Conservation (phyloP, 2,888 invertebrate species). For the Aethes cnicana region DNA sequence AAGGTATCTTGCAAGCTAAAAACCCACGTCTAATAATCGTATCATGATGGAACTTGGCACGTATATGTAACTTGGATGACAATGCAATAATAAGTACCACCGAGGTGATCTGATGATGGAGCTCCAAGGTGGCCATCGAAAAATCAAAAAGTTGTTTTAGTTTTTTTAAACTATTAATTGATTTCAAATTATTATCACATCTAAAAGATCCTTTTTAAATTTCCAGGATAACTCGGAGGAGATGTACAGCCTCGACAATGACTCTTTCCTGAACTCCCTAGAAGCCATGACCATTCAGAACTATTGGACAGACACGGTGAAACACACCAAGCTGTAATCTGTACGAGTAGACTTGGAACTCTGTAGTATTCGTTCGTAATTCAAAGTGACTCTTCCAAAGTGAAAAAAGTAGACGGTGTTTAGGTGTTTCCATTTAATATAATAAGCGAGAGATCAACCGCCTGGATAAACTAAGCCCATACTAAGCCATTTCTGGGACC, state of each 20-base stretch:
- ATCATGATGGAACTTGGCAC: too few species aligned
- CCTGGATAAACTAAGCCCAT: constrained; percentile 1
- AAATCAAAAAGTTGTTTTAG: too few species aligned
- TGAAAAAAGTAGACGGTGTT: constrained; percentile 12
- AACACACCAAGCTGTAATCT: constrained; percentile 91
- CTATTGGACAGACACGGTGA: constrained; percentile 95
- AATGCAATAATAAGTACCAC: too few species aligned
- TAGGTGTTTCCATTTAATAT: constrained; percentile 14
- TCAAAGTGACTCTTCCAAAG: constrained; percentile 27
- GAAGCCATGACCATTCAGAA: constrained; percentile 97
- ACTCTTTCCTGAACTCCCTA: constrained; percentile 94
- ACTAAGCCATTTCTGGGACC: neutral
- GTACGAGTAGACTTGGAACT: neutral
- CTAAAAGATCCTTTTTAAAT: too few species aligned
- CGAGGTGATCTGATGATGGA: too few species aligned
- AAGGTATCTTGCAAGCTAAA: too few species aligned
- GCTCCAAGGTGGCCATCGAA: too few species aligned
- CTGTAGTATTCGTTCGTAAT: constrained; percentile 4
- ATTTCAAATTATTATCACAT: too few species aligned
- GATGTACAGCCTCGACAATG: constrained; percentile 97
- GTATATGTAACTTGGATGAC: too few species aligned
- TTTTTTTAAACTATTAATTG: too few species aligned
- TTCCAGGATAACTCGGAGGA: constrained; percentile 95
- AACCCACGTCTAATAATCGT: too few species aligned
- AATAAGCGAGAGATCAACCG: constrained; percentile 3